Conservation (phyloP, 2,888 invertebrate species). For the Morpho deidamia region DNA sequence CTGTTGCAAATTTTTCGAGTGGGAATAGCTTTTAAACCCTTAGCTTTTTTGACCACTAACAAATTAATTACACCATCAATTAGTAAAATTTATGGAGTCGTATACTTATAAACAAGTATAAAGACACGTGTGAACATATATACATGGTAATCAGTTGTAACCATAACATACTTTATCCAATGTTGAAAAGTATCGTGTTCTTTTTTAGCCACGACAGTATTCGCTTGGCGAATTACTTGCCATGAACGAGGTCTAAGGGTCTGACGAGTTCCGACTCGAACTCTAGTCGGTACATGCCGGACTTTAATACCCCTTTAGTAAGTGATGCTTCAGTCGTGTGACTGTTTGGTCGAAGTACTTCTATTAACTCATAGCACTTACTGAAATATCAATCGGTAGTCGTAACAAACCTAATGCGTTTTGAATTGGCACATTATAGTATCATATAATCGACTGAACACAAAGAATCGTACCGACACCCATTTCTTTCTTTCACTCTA, state of each 20-base stretch:
- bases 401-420: conserved; percentile 36
- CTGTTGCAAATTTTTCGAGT: background rate
- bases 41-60: background rate
- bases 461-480: conserved; percentile 6
- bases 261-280: conserved; percentile 29
- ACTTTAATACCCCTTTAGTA: conserved; percentile 57
- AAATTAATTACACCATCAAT: background rate
- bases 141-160: background rate
- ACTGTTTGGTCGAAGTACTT: conserved; percentile 45
- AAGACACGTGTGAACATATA: background rate
- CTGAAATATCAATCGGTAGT: conserved; percentile 15
- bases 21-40: background rate
- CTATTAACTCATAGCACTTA: conserved; percentile 43
- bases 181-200: conserved; percentile 41
- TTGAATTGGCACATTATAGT: conserved; percentile 36
- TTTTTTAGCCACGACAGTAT: conserved; percentile 74
- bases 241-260: conserved; percentile 63
- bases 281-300: conserved; percentile 39
- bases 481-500: conserved; percentile 9
- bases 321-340: conserved; percentile 52
- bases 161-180: background rate
- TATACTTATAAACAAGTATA: background rate
- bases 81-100: background rate
- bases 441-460: conserved; percentile 51
- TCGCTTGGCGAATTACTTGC: conserved; percentile 70